Evolutionary conservation across 2,797 vertebrate genomes (phyloP), one percentile per base, ranked within the genome.

Genomic region (Helostoma temminkii): DNA sequence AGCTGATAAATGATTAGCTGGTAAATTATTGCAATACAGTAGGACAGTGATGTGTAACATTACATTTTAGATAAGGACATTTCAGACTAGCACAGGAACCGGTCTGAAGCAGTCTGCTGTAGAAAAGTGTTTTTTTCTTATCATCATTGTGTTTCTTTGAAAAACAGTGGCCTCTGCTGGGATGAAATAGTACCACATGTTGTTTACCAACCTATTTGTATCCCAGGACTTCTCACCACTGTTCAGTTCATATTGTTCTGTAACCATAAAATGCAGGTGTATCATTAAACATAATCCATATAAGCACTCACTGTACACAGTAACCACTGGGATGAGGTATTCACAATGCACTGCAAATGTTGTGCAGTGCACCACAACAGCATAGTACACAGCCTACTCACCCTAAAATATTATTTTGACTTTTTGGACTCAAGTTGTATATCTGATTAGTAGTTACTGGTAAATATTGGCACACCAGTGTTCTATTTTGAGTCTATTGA

Each of bases 101-200:
- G 80, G 92, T 93, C 89, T 93, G 83, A 90, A 76, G 92, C 92
- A 83, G 92, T 89, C 85, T 83, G 78, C 62, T 75, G 69, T 39
- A 46, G 64, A 47, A 22, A 66, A 65, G 46, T 71, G 77, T 49
- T 76, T 66, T 58, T 82, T 68, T 62, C 58, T 58, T 60, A 65
- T 80, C 80, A 63, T 66, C 47, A 34, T 39, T n/a, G 37, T 9
- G 41, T 69, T 84, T 80, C 53, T 74, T 46, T 79, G 77, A 80
- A 62, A 82, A 68, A 76, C 43, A 26, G 68, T 62, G 89, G 18
- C 92, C 88, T 93, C 94, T 93, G 88, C 77, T 87, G 93, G 89
- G 50, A 26, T 3, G 10, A 2, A 39, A 2, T 2, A 66, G 84
- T 71, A 92, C 71, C 54, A 71, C 93, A 92, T 53, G 75, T 93